Evolutionary conservation across 2,888 invertebrate species (phyloP), one percentile per base, ranked within the genome.

Genomic region (Apamea monoglypha): DNA sequence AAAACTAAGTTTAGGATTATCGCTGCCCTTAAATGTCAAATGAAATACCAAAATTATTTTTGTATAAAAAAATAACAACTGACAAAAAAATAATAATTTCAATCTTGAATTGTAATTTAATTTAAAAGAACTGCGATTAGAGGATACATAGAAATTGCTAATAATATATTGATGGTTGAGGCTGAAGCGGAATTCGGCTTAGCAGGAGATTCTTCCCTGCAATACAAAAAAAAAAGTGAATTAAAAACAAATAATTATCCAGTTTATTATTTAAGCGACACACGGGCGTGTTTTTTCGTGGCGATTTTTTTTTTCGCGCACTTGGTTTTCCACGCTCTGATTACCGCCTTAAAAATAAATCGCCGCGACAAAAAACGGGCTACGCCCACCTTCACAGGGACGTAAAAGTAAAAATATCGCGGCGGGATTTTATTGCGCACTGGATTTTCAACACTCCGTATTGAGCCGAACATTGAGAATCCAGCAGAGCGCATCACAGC

Each of bases 71-170:
- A 25, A 10, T n/a, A 78, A 25, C 10, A 14, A 14, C 16, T 36
- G 21, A 16, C 7, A 47, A 66, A 56, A 6, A 47, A 36, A n/a
- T n/a, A 29, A 32, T 1, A 1, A 32, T 32, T 70, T 12, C 0
- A 47, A 25, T 50, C 25, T 32, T 44, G 12, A 29, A 44, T 61
- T 40, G 1, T 8, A n/a, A 47, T 14, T 56, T 68, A 81, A 64
- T 83, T 44, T 10, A 81, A 16, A 40, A 81, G 7, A n/a, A 83
- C 8, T 2, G 83, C 44, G 14, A 81, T 56, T 6, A 81, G 0
- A 21, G 78, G 77, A 63, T 63, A 81, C 44, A 83, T 68, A 8
- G 81, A 83, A 47, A 81, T 77, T 4, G 68, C 68, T 16, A 83
- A 14, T 47, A 81, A 68, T 36, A 81, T 68, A 40, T 83, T 81